Evolutionary conservation across 2,888 invertebrate species (phyloP), one percentile per base, ranked within the genome.

Genomic region (Sphecodes monilicornis): DNA sequence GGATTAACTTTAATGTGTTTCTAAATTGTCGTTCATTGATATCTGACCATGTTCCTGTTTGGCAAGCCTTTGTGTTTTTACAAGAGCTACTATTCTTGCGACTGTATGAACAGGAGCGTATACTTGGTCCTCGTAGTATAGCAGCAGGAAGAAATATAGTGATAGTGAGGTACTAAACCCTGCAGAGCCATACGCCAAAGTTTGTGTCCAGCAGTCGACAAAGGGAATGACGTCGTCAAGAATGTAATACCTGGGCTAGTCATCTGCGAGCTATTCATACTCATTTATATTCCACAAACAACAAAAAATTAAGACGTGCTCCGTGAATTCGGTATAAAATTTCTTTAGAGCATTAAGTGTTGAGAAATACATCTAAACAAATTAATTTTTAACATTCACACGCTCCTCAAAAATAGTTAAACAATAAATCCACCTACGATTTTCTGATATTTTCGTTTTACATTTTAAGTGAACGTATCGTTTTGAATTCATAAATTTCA

Each of bases 161-260:
- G 11, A 57, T 57, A 57, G 57, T 26, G 11, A 3, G 4, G 26
- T 13, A 57, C 57, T 57, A 57, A 57, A 57, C 3, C 57, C n/a
- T 26, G 26, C 57, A 57, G 46, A 26, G 13, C 57, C 26, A 57
- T 57, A 13, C 57, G 10, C 57, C 26, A 4, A 57, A 57, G 57
- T 57, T 57, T 57, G 57, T 57, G 57, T 26, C 57, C 57, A 26
- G 57, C 57, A 57, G 57, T 57, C 57, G 26, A 57, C 57, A 57
- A 57, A 26, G 57, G 26, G 57, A 26, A 26, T 57, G 11, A 26
- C 57, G 57, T 57, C 11, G 26, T 13, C 57, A 26, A 57, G 57
- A 57, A 57, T 26, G 57, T 57, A 26, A 57, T 57, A 57, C 57
- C 26, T 57, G 57, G 13, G 57, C 11, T 26, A 57, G 57, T 26